Base-by-base conservation (phyloP, 2,888 invertebrate species). In the Agrenia bidenticulata region DNA sequence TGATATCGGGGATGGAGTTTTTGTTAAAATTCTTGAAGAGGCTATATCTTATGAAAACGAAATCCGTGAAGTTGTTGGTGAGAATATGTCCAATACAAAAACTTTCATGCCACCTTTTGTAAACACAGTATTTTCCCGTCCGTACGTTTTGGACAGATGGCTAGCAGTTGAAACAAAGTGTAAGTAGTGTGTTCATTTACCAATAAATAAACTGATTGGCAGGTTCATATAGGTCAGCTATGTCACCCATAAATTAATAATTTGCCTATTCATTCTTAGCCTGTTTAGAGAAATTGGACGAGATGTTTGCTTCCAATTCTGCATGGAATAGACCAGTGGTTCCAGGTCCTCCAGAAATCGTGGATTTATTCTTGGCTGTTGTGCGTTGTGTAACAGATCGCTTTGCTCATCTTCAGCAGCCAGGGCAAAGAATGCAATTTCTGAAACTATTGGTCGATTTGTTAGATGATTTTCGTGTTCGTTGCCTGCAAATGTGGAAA, bases 291-390 rank as follows among this genome's bases (percentile, higher is more conserved):
- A 76, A 76, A 62, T 41, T 76, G 11, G 76, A 76, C 59, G 74
- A 72, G 51, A 66, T 76, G 61, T 76, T 76, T 56, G 54, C 64
- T n/a, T 76, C 76, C 1, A 61, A 70, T 17, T 67, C 76, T 1
- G 74, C 76, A 15, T 76, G 76, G 76, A 67, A 70, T 21, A 60
- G 73, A 49, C 70, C 73, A 1, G 65, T 74, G 49, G 62, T 69
- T n/a, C 70, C 76, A 15, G 74, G 73, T 11, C 74, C 74, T 21
- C 62, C 73, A 1, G 76, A 76, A 70, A 74, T 76, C 39, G 69
- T 67, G 1, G 74, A 76, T 51, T 58, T 76, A 21, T 76, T 76
- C 37, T 53, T 71, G 23, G 73, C 73, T 21, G 67, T 74, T n/a
- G 63, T 73, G 1, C 64, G 72, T 37, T 74, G 72, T 56, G 67